Percentiles rank a stretch among this genome's conserved stretches.
These are phyloP conservation scores for Ictalurus punctatus DNA, from an alignment of 2,113 vertebrate genomes.

Conservation along the genomic window DNA sequence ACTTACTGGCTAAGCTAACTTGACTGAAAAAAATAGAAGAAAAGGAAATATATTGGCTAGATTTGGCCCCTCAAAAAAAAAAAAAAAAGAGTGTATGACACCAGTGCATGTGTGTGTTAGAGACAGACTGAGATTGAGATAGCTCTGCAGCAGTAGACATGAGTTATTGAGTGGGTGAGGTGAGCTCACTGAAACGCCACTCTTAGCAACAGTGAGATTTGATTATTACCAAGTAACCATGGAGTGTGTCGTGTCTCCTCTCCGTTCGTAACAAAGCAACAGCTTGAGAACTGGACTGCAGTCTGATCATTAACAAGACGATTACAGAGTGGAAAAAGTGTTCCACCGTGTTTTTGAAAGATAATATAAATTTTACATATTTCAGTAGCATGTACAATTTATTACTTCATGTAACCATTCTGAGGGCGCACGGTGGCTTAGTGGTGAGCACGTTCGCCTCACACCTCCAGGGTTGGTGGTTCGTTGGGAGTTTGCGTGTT, in stretches of 20 bases:
- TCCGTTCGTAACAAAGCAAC: constrained; percentile 26
- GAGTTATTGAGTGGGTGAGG: constrained; percentile 34
- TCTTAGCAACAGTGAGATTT: constrained; percentile 44
- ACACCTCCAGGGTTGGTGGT: too few relatives aligned
- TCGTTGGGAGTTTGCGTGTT: too few relatives aligned
- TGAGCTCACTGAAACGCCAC: constrained; percentile 35
- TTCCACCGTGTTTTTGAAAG: neutral
- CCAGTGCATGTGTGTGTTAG: neutral
- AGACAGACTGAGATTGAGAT: constrained; percentile 23
- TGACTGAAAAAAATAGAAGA: neutral
- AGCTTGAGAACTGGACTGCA: neutral
- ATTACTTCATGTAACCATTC: neutral
- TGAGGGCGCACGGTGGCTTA: neutral
- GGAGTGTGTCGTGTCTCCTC: constrained; percentile 13
- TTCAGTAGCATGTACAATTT: neutral
- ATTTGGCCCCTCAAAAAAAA: neutral
- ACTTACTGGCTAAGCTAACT: neutral
- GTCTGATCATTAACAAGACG: neutral
- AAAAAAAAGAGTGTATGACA: neutral
- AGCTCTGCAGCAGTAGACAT: constrained; percentile 26
- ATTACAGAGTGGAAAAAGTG: neutral
- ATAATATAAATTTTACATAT: neutral
- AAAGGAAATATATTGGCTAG: neutral
- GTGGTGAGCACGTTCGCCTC: too few relatives aligned
- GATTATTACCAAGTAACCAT: constrained; percentile 40